Base-by-base conservation (phyloP, 2,888 invertebrate species). In the Tachina fera region DNA sequence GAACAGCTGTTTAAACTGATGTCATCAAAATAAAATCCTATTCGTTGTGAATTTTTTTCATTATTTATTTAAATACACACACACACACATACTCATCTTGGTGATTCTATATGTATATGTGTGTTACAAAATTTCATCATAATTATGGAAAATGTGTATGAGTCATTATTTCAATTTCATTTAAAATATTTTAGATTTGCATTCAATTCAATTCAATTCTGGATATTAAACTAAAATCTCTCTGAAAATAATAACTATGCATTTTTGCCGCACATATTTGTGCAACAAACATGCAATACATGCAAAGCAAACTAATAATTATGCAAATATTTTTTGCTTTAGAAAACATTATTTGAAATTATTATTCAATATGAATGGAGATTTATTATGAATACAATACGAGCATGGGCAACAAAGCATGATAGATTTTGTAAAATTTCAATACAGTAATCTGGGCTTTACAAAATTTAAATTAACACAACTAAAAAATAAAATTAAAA, bases 1-100 rank as follows among this genome's bases (percentile, higher is more conserved):
- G 45, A 84, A 80, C 84, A 84, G 84, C 80, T 80, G 79, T 72
- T 79, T 45, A 47, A 13, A 71, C 65, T 83, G 78, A 75, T 83
- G 78, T 68, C 70, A 75, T 74, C 70, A 74, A 78, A 83, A 68
- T n/a, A 1, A 53, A 14, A 39, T 58, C 9, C 11, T 16, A 43
- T 63, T 65, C 22, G 14, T 53, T 51, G 9, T 13, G n/a, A 31
- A 31, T 31, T 31, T 31, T 31, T 31, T 31, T 31, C 31, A 60
- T n/a, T n/a, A 9, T 9, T 58, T 13, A 11, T 9, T 31, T 10
- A 19, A 53, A 61, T 39, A 63, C 8, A 60, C 11, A 67, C 2
- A 60, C 9, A 16, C n/a, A 58, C 11, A 16, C 10, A 16, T 19
- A 19, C 61, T 43, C 16, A 16, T 61, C 11, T 10, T 61, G 41